These are phyloP conservation scores for Mionectes macconnelli DNA, from an alignment of 2,113 vertebrate genomes.

Conservation along the genomic window DNA sequence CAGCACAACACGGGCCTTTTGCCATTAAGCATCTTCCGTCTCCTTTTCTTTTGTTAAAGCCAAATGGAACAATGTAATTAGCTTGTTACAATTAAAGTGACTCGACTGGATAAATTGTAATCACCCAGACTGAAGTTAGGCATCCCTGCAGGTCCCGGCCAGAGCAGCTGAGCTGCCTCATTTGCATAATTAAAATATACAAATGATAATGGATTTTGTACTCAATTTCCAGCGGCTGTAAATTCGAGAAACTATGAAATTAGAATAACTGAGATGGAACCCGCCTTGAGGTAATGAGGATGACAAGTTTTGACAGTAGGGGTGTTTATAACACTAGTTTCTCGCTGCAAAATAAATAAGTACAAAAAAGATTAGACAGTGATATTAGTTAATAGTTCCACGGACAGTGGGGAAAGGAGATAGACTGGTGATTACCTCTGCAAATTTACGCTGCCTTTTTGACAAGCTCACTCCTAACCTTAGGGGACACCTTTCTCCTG, in stretches of 20 bases:
- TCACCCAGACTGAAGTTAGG: slow-evolving; percentile 99
- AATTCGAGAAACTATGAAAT: slow-evolving; percentile 99
- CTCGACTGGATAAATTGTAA: slow-evolving; percentile 99
- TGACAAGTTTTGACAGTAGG: slow-evolving; percentile 85
- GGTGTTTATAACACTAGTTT: slow-evolving; percentile 82
- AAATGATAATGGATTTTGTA: slow-evolving; percentile 99
- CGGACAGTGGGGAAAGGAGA: slow-evolving; percentile 79
- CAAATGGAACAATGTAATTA: slow-evolving; percentile 99
- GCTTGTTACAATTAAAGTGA: slow-evolving; percentile 99
- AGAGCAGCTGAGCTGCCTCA: slow-evolving; percentile 98
- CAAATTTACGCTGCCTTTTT: slow-evolving; percentile 87
- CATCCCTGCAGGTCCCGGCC: slow-evolving; percentile 97
- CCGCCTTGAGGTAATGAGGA: slow-evolving; percentile 89
- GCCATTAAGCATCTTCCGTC: slow-evolving; percentile 81
- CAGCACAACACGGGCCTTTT: not conserved
- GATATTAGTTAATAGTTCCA: slow-evolving; percentile 90
- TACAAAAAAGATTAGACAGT: slow-evolving; percentile 84
- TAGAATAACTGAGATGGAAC: slow-evolving; percentile 92
- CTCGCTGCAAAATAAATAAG: slow-evolving; percentile 81
- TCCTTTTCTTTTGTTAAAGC: slow-evolving; percentile 98
- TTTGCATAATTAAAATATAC: slow-evolving; percentile 99
- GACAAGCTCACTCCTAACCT: slow-evolving; percentile 88
- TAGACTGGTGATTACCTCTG: slow-evolving; percentile 94
- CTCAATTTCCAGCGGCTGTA: slow-evolving; percentile 99
- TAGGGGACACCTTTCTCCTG: slow-evolving; percentile 92